Evolutionary conservation across 2,797 vertebrate species (phyloP), one percentile per base, ranked within the genome.

Genomic region (Poliocrania exsul): DNA sequence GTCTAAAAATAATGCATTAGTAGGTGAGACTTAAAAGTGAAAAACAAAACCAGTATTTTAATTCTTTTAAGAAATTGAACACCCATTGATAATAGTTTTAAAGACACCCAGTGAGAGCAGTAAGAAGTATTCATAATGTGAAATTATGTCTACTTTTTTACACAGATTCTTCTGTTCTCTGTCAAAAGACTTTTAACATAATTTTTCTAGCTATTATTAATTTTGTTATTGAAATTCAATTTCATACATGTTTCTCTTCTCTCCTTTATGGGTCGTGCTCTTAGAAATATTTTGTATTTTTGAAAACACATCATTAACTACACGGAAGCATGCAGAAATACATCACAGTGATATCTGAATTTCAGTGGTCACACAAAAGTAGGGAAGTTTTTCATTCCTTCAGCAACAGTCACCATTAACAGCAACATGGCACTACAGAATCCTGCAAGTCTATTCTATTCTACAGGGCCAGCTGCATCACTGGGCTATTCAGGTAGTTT

Each of bases 201-300:
- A 79, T 96, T 91, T 89, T 50, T 31, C 73, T 83, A 96, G 31
- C 42, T 91, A 60, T 44, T 57, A 81, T 46, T 46, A 28, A 47
- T 95, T 80, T 80, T 77, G 24, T 79, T n/a, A 85, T 3, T 40
- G n/a, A 66, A 70, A 51, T 86, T 37, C n/a, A 37, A n/a, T 73
- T 84, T 87, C 64, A 83, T 64, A 26, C 9, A 26, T 56, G 51
- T 88, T 95, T 80, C 62, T 74, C 29, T 67, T 46, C 33, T 81
- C 66, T 37, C 33, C 35, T 92, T 83, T 93, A 38, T 51, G 64
- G 18, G 44, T 4, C 2, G 0, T 24, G 19, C 13, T 82, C 42
- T 61, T 64, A 42, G 3, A 86, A 64, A 5, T 24, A 62, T 66
- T 86, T 28, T 70, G 7, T 28, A 37, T 40, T 74, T 65, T 64